Percentiles rank a stretch among this genome's conserved stretches.
These are phyloP conservation scores for Stenolophus ochropezus DNA, from an alignment of 2,888 invertebrate genomes.

Conservation along the genomic window DNA sequence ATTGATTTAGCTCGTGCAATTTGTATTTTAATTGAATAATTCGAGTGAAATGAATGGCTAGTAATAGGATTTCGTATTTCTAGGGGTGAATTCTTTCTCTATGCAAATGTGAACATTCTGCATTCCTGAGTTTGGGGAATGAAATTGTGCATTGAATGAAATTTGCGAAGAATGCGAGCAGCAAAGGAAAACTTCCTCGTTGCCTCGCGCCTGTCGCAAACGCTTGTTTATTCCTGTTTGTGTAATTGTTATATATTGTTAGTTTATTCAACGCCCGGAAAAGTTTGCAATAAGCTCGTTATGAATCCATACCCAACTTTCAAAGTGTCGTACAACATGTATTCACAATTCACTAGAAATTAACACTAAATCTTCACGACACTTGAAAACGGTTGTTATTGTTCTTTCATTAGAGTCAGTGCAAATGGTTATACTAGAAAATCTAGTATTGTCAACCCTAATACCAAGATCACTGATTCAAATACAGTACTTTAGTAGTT, in stretches of 20 bases:
- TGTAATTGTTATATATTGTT: not conserved
- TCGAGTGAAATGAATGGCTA: constrained; percentile 49
- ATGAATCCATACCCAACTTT: not conserved
- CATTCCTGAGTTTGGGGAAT: constrained; percentile 41
- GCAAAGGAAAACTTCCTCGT: constrained; percentile 22
- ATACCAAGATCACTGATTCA: too few relatives aligned
- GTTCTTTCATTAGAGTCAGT: too few relatives aligned
- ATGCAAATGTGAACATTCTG: constrained; percentile 41
- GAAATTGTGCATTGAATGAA: constrained; percentile 36
- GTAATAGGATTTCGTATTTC: constrained; percentile 46
- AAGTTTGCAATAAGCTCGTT: not conserved
- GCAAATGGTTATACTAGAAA: too few relatives aligned
- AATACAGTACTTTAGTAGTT: too few relatives aligned
- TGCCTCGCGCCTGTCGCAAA: not conserved
- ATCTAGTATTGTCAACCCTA: too few relatives aligned
- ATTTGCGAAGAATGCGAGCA: constrained; percentile 19
- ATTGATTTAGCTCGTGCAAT: constrained; percentile 57
- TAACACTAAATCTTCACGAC: too few relatives aligned
- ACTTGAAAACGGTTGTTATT: too few relatives aligned
- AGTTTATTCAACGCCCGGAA: not conserved
- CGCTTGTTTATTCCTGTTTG: not conserved
- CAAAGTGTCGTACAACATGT: too few relatives aligned
- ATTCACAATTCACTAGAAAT: too few relatives aligned
- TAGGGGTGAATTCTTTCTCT: constrained; percentile 23
- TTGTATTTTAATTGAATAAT: constrained; percentile 59